A percentile compares a stretch with the other conserved stretches of the same genome.
Conservation (phyloP, 2,888 invertebrate species). For the Morinoia aosen region DNA sequence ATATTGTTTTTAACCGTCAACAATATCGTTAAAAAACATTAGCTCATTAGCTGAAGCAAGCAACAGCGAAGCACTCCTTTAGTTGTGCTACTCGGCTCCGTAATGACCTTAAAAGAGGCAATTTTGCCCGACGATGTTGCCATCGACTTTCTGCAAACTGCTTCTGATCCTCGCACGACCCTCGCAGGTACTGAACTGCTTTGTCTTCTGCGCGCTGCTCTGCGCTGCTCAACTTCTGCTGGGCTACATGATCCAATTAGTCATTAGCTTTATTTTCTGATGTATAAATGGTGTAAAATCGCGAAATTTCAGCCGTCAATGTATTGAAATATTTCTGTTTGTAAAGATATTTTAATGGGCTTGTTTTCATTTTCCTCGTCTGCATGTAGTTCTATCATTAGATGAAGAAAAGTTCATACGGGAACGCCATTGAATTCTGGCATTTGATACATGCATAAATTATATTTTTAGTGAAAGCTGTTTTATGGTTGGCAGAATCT, state of each 20-base stretch:
- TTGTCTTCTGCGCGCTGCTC: not conserved
- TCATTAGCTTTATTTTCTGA: not conserved
- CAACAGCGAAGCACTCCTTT: not conserved
- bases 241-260: not conserved
- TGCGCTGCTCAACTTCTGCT: not conserved
- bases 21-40: not conserved
- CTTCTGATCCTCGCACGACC: not conserved
- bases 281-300: not conserved
- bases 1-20: not conserved
- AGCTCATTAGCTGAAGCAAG: not conserved
- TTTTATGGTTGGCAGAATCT: not conserved
- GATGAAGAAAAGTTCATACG: not conserved
- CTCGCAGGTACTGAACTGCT: not conserved
- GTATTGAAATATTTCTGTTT: not conserved
- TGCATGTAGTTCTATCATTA: not conserved
- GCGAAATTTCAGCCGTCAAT: not conserved
- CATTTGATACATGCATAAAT: too few relatives aligned
- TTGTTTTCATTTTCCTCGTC: not conserved
- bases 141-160: constrained; percentile 3
- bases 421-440: not conserved
- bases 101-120: constrained; percentile 12
- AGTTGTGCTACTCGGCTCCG: not conserved
- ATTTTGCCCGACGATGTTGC: not conserved
- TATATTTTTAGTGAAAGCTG: not conserved
- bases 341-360: not conserved